Base-by-base conservation (phyloP, 2,797 vertebrate species). In the Aulostomus chinensis region DNA sequence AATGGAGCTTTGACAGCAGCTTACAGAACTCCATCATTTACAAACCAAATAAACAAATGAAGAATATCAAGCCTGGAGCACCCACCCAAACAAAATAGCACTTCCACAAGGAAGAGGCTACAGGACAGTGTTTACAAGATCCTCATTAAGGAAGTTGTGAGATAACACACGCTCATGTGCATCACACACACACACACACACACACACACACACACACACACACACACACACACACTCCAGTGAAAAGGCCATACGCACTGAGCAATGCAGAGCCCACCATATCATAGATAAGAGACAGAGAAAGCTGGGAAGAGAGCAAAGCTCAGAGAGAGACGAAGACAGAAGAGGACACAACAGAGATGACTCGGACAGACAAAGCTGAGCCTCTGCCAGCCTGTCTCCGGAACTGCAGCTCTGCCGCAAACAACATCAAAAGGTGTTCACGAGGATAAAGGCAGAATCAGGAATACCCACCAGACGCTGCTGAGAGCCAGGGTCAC, bases 111-210 rank as follows among this genome's bases (percentile, higher is more conserved):
- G 85, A 88, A 89, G 82, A 86, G 72, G 80, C 83, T 90, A 86
- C 89, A 90, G 89, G 89, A 93, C 69, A 77, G 90, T 99, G 96
- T 99, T 99, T 99, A 99, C 93, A 96, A 96, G 95, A 93, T 79
- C 90, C 95, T 99, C 96, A 98, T 99, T 98, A 99, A 95, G 93
- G 93, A 92, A 93, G 92, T 91, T 90, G 90, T 60, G 74, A 95
- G 95, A 98, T 97, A 98, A 94, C 81, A 70, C 73, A 68, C 45
- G 62, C 74, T 78, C 79, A 66, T 77, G 81, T 78, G 76, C 80
- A 83, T 76, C 68, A 70, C 82, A 73, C 74, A 84, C 45, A 76
- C 61, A 72, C 73, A 60, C 68, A 74, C 32, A 58, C 71, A 66
- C 53, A 15, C 68, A 57, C 70, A 20, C 58, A 50, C 54, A 50